Evolutionary conservation across 2,797 vertebrate species (phyloP), one percentile per base, ranked within the genome.

Genomic region (Eulemur rubriventer): DNA sequence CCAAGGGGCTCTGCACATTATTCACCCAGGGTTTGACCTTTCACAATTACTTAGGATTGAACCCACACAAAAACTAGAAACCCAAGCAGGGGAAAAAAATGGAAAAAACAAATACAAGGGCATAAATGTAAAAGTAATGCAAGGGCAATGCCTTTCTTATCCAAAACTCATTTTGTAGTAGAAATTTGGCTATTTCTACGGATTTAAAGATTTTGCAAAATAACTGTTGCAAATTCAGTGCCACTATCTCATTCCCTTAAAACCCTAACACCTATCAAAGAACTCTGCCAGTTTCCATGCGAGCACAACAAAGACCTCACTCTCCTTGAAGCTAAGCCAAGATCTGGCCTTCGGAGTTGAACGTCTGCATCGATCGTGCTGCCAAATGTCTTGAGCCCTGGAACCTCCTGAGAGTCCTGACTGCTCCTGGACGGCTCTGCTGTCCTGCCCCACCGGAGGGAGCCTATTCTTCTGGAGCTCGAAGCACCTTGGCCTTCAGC

Each of bases 301-400:
- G 52, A 89, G 50, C 79, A 69, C 69, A 80, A 35, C 78, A 86
- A 91, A 97, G 76, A 63, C 79, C 69, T 96, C 78, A 80, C 69
- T 93, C 33, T 52, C 90, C 92, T 84, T 46, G 75, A 97, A 91
- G 82, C 52, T 57, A 20, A 76, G 78, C 96, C 94, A 91, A 72
- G 57, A 52, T 38, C 18, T 82, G 82, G 22, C 94, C 84, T 92
- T 91, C 86, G 75, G 90, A 86, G 75, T 22, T 52, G 26, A 69
- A 57, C 0, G 30, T 73, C 50, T 41, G 33, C 33, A 50, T 18
- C 0, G 6, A 9, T 4, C 11, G 2, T 2, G 41, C 43, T 89
- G 84, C 72, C 95, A 70, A 89, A 52, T 1, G 38, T 50, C 67
- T n/a, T 11, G 30, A 95, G 69, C 17, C 41, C 26, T n/a, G 85